These are phyloP conservation scores for Melieria picta DNA, from an alignment of 2,888 invertebrate genomes.

Conservation along the genomic window DNA sequence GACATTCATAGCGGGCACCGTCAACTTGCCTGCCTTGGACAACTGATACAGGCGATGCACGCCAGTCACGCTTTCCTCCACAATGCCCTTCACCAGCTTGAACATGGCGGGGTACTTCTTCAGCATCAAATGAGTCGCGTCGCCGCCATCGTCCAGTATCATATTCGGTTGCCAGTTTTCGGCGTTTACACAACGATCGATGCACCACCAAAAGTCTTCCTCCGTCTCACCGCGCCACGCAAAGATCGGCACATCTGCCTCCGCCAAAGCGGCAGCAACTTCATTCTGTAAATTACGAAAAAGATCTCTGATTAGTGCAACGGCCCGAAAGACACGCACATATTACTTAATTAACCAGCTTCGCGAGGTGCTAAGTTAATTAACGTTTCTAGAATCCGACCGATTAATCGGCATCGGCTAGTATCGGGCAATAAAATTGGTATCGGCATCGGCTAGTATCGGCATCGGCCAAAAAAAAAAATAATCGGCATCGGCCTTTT, in stretches of 20 bases:
- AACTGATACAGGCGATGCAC: slow-evolving; percentile 96
- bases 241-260: slow-evolving; percentile 89
- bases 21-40: slow-evolving; percentile 91
- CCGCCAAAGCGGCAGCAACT: slow-evolving; percentile 94
- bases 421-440: no score
- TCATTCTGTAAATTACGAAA: slow-evolving; percentile 77
- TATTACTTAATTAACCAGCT: no score
- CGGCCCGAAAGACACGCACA: no score
- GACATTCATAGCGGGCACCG: slow-evolving; percentile 98
- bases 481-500: no score
- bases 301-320: no score
- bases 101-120: slow-evolving; percentile 95
- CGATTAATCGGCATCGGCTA: no score
- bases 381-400: no score
- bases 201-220: slow-evolving; percentile 99
- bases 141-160: slow-evolving; percentile 97
- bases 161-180: slow-evolving; percentile 97
- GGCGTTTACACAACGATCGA: slow-evolving; percentile 92
- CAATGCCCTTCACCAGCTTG: slow-evolving; percentile 94
- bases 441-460: no score
- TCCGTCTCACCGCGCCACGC: slow-evolving; percentile 98
- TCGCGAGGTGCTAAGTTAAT: no score
- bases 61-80: slow-evolving; percentile 98
- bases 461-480: no score
- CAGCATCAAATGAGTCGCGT: slow-evolving; percentile 95